Base-by-base conservation (phyloP, 1,140 invertebrate species). In the Agrypnia vestita region DNA sequence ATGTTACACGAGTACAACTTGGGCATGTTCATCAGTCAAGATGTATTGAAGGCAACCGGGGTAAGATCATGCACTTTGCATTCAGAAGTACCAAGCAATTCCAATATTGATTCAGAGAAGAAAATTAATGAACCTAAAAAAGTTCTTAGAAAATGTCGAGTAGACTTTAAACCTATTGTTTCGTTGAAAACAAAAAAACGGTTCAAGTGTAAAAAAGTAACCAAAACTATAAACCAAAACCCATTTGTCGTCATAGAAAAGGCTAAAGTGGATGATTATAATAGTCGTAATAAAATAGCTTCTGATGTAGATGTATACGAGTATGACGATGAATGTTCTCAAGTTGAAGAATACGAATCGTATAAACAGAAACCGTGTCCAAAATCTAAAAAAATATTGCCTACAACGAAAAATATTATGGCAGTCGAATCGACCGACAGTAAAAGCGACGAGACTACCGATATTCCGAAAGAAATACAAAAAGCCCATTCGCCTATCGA, bases 1-100 rank as follows among this genome's bases (percentile, higher is more conserved):
- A 88, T 90, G 84, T 86, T 94, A 9, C 93, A 94, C 56, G 91
- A 93, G 79, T 93, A 94, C 83, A 91, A 94, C 51, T 89, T 91
- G 79, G 92, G 93, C 80, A 93, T 93, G 91, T 93, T 93, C 83
- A 92, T 93, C 6, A 53, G 85, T n/a, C 19, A 80, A 53, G 82
- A 73, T 71, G 82, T 79, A 53, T 17, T 83, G 15, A 44, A 78
- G 9, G 88, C 89, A 0, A 90, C 87, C 6, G 89, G 89, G 44
- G 83, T 86, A 71, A 83, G 90, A 12, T 85, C 85, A 47, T 89
- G 88, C 53, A 86, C 87, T 78, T 10, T 76, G 9, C 17, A 69
- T 1, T 35, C 47, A 56, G 78, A 82, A 67, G 61, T 51, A 19
- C 49, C 12, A 46, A 15, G 35, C 12, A 75, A 43, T 9, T 67